phyloP scores from a whole-genome alignment of 2,113 vertebrate genomes.

The Pluvialis apricaria region DNA sequence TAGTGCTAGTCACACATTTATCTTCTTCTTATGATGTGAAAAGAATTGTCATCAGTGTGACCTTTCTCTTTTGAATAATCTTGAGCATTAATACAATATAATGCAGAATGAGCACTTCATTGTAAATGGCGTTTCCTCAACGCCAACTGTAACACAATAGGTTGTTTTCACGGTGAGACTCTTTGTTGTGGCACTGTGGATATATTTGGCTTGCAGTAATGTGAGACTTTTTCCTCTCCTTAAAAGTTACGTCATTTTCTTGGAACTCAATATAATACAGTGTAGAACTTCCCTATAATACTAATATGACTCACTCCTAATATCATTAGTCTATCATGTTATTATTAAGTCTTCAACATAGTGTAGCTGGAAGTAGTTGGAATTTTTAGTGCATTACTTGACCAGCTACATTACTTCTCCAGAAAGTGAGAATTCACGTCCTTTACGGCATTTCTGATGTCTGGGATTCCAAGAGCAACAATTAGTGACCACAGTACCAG shows the following conservation, averaged over 20 bases:
- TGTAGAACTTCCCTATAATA: background rate
- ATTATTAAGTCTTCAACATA: background rate
- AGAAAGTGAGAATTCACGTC: background rate
- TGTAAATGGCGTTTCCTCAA: background rate
- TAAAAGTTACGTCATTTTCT: background rate
- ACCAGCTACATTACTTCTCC: background rate
- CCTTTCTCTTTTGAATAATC: conserved; percentile 13
- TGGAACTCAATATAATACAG: background rate
- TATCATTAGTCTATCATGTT: background rate
- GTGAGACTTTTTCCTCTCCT: background rate
- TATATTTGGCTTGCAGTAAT: background rate
- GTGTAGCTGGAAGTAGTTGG: background rate
- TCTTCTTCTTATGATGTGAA: background rate
- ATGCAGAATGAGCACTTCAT: background rate
- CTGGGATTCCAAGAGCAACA: background rate
- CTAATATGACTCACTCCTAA: background rate
- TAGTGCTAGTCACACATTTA: background rate
- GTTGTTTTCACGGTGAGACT: background rate
- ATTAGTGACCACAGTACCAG: background rate
- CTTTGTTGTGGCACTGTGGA: background rate
- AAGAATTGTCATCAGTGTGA: background rate
- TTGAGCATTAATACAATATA: background rate
- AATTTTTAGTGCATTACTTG: background rate
- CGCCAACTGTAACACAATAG: background rate
- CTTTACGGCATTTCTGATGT: background rate